Percentiles rank a stretch among this genome's conserved stretches.
Evolutionary conservation across 2,113 vertebrate genomes (phyloP).

Genomic region (Ptilonorhynchus violaceus): DNA sequence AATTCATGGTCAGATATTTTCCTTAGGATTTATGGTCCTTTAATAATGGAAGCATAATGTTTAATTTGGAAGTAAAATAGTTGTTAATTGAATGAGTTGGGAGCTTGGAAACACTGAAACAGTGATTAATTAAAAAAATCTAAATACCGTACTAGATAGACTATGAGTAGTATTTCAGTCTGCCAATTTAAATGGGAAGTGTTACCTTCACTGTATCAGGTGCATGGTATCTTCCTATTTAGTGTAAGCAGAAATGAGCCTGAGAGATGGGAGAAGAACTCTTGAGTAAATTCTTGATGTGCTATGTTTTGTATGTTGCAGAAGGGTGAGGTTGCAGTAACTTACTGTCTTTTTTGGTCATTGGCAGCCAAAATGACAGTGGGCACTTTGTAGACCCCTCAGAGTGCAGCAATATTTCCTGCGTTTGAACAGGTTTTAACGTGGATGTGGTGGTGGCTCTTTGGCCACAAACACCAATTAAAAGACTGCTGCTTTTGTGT

Average conservation of each 20-base stretch:
- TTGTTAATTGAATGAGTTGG: not conserved
- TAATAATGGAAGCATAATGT: not conserved
- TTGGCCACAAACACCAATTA: not conserved
- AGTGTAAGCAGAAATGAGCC: not conserved
- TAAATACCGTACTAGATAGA: not conserved
- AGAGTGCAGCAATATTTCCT: not conserved
- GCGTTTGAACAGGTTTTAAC: not conserved
- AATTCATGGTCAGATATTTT: not conserved
- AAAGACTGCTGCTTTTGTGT: not conserved
- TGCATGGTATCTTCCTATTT: not conserved
- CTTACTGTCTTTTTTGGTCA: not conserved
- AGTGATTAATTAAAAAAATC: not conserved
- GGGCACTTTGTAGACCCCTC: not conserved
- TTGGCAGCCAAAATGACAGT: not conserved
- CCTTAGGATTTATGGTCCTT: not conserved
- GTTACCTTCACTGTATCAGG: not conserved
- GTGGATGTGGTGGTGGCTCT: not conserved
- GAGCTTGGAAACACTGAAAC: not conserved
- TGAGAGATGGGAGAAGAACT: not conserved
- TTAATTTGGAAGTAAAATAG: not conserved
- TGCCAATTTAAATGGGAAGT: not conserved
- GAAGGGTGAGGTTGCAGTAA: not conserved
- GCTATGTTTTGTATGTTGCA: not conserved
- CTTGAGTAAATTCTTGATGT: not conserved
- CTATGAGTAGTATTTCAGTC: not conserved